Conservation (phyloP, 2,888 invertebrate genomes). For the Cenopis cana region DNA sequence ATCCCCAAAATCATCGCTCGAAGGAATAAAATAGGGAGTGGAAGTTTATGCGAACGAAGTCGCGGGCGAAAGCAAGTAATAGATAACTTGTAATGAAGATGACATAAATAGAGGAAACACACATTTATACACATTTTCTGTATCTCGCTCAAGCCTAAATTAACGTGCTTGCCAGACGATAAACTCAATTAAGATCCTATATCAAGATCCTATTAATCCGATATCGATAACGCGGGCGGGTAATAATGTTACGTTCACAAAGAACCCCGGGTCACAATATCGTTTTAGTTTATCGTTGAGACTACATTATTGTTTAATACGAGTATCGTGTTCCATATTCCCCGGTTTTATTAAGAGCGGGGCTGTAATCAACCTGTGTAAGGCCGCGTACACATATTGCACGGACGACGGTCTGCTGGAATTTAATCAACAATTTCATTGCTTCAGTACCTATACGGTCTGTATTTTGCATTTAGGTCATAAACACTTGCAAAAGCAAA, state of each 20-base stretch:
- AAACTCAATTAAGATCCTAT: constrained; percentile 44
- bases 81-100: not conserved
- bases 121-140: not conserved
- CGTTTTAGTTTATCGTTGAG: constrained; percentile 32
- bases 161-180: constrained; percentile 41
- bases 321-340: constrained; percentile 28
- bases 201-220: constrained; percentile 44
- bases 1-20: too few relatives aligned
- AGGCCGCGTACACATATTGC: constrained; percentile 32
- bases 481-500: too few relatives aligned
- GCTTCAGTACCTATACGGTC: constrained; percentile 17
- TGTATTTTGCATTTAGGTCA: not conserved
- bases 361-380: constrained; percentile 34
- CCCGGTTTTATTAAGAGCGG: constrained; percentile 37
- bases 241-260: constrained; percentile 42
- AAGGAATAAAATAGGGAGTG: too few relatives aligned
- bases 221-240: constrained; percentile 37
- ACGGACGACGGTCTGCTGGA: constrained; percentile 19
- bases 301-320: constrained; percentile 31
- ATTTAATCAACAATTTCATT: constrained; percentile 39
- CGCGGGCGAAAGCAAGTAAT: too few relatives aligned
- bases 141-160: constrained; percentile 24
- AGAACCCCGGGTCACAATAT: constrained; percentile 36
- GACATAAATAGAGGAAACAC: not conserved
- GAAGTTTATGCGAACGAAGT: too few relatives aligned